Evolutionary conservation across 1,140 invertebrate species (phyloP), one percentile per base, ranked within the genome.

Genomic region (Penaeus chinensis): DNA sequence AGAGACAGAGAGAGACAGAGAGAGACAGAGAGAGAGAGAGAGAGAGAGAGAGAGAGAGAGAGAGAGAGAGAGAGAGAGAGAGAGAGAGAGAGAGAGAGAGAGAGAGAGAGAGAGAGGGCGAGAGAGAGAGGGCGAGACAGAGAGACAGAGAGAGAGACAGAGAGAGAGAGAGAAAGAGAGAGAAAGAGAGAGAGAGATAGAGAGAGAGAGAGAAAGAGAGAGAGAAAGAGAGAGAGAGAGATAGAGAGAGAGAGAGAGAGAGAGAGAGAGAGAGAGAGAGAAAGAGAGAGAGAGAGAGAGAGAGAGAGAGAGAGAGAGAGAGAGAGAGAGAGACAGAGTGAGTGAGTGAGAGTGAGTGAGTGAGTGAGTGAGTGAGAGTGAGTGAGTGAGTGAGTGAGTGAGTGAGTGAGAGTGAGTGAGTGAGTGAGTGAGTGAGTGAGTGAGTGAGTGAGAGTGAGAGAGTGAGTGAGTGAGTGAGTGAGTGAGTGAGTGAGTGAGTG

Each of bases 251-350:
- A n/a, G 37, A 42, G 24, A 42, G 76, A 47, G 2, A 37, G 60
- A 27, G 24, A 63, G 24, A 32, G 24, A n/a, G 60, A 20, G 60
- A 81, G n/a, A 27, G 24, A 74, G 24, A 32, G 24, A 74, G 16
- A 74, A 10, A 37, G 13, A 74, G 18, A n/a, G 19, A 16, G 69
- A 74, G 37, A 16, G 69, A 74, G n/a, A n/a, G 10, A 27, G n/a
- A 71, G 1, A 22, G n/a, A 71, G 69, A 24, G 69, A 27, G 16
- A 71, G 69, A 71, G 69, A 71, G 69, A 71, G 69, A 69, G 66
- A 69, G 5, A 69, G 66, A 69, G 66, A 69, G 66, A 11, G 10
- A 69, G 19, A 13, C 11, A 69, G 19, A 11, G 65, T 8, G 65
- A 11, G 65, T 0, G 5, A 11, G 19, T 0, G 66, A 69, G 18